Evolutionary conservation across 2,113 vertebrate genomes (phyloP).

Genomic region (Echinops telfairi): DNA sequence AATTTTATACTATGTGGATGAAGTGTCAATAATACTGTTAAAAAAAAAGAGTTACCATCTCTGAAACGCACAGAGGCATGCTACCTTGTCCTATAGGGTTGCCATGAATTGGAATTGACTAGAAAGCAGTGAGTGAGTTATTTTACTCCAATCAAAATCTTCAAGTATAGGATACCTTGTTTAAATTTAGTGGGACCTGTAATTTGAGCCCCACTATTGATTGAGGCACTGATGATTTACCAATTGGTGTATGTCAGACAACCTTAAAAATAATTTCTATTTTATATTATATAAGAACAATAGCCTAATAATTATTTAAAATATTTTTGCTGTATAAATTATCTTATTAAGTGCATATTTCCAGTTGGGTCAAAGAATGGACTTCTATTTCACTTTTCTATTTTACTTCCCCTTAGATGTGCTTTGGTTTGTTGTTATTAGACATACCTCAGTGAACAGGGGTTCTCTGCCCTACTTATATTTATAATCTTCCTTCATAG

Average conservation of each 20-base stretch:
- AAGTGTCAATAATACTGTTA: too few relatives aligned
- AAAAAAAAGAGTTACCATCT: too few relatives aligned
- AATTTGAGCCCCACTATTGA: neutral
- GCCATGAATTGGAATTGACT: neutral
- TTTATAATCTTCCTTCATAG: neutral
- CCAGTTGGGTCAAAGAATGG: neutral
- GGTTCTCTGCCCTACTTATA: neutral
- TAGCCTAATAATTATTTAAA: neutral
- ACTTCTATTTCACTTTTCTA: neutral
- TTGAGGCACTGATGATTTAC: neutral
- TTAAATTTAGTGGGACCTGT: slow-evolving; percentile 21
- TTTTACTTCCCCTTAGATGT: neutral
- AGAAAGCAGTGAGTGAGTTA: neutral
- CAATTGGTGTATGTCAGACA: neutral
- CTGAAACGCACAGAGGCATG: too few relatives aligned
- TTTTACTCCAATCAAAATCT: neutral
- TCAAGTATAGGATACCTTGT: neutral
- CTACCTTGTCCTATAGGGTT: too few relatives aligned
- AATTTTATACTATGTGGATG: too few relatives aligned
- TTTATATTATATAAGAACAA: neutral
- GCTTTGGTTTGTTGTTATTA: neutral
- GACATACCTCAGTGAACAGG: neutral
- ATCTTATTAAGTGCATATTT: neutral
- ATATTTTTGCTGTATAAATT: neutral
- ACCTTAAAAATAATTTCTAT: neutral